Evolutionary conservation across 2,888 invertebrate genomes (phyloP), one percentile per base, ranked within the genome.

Genomic region (Parapristionchus giblindavisi): DNA sequence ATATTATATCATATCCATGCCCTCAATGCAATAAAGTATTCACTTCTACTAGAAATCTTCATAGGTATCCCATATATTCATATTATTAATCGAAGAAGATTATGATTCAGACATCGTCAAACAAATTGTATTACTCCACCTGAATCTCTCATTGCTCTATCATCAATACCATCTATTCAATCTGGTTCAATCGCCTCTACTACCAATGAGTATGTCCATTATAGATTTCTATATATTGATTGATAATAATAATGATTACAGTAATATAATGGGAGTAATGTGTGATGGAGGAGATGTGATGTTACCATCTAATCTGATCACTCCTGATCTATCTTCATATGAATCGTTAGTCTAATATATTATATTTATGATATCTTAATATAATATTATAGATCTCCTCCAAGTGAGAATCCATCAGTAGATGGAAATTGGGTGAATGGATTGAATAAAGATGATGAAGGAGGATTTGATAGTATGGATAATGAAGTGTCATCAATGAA

Each of bases 351-450:
- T 29, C 1, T 8, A 27, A 43, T n/a, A 29, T 36, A 17, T 17
- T 0, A 24, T 36, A 17, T 38, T 40, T 21, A 29, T n/a, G 2
- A 8, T 32, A 24, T 61, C 11, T 24, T 29, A 17, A 29, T 24
- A n/a, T 43, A 4, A 27, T 14, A 43, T 36, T 63, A 2, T 29
- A 65, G 63, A 65, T 65, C 63, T n/a, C 63, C 63, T 17, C 63
- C 63, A 6, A 65, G 63, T 65, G 63, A 65, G 17, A 65, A 21
- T 36, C 36, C 63, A 21, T 65, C 63, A 29, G 43, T 65, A 43
- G 63, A 65, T 27, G 63, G 43, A 21, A n/a, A n/a, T n/a, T n/a
- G n/a, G n/a, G n/a, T n/a, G 61, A 61, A 61, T 38, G 38, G 61
- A 38, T 11, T 32, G 2, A n/a, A n/a, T 6, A 29, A 24, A 1